A percentile compares a stretch with the other conserved stretches of the same genome.
Conservation (phyloP, 2,113 vertebrate genomes). For the Pitta sordida region DNA sequence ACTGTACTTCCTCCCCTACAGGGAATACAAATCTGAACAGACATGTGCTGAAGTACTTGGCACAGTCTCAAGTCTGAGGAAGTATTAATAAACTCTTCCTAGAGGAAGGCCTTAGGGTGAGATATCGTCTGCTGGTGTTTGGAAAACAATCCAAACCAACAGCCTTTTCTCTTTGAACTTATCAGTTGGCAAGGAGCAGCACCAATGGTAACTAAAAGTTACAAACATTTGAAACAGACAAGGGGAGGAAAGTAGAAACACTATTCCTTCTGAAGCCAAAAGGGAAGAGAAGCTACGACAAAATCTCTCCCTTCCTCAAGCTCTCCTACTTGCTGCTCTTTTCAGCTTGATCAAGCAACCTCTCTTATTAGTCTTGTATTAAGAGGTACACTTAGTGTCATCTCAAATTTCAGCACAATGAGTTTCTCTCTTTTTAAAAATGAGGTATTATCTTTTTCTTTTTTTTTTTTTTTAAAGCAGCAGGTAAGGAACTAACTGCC, state of each 20-base stretch:
- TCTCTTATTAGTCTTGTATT: not conserved
- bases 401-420: not conserved
- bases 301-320: not conserved
- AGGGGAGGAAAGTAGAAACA: not conserved
- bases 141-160: conserved; percentile 22
- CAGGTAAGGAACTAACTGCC: not conserved
- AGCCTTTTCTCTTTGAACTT: not conserved
- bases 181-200: conserved; percentile 22
- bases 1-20: not conserved
- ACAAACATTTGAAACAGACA: not conserved
- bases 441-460: too few relatives aligned
- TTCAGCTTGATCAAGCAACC: not conserved
- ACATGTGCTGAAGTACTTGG: not conserved
- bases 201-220: not conserved
- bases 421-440: not conserved
- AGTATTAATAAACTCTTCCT: not conserved
- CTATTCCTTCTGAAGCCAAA: not conserved
- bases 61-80: not conserved
- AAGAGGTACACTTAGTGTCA: not conserved
- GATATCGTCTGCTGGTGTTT: not conserved
- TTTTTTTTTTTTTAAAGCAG: not conserved
- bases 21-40: not conserved
- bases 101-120: not conserved
- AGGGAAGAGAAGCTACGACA: not conserved
- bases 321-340: not conserved